A percentile compares a stretch with the other conserved stretches of the same genome.
These are phyloP conservation scores for Chaetodon auriga DNA, from an alignment of 2,113 vertebrate species.

Conservation along the genomic window DNA sequence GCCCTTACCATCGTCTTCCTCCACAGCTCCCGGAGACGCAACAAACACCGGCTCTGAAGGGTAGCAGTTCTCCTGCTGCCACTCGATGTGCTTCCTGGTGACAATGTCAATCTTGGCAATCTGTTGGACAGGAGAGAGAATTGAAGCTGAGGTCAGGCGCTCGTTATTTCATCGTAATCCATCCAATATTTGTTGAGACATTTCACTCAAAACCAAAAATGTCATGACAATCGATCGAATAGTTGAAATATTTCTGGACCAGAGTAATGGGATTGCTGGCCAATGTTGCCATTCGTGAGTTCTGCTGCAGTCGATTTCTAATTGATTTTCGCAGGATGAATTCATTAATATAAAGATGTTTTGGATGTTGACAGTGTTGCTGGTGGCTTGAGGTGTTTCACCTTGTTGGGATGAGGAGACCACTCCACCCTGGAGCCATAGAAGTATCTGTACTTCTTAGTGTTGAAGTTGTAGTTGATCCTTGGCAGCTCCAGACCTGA, in stretches of 20 bases:
- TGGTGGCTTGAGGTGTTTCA: constrained; percentile 53
- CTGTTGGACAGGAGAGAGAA: constrained; percentile 70
- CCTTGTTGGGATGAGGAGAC: constrained; percentile 90
- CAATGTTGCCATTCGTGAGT: no score
- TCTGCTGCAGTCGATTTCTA: no score
- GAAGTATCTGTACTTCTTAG: constrained; percentile 89
- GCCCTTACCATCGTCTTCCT: constrained; percentile 91
- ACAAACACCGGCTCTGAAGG: constrained; percentile 93
- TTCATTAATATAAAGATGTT: no score
- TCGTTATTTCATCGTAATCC: background rate
- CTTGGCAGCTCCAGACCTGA: constrained; percentile 93
- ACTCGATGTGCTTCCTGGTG: constrained; percentile 83
- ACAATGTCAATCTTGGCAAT: constrained; percentile 88
- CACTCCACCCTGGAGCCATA: constrained; percentile 88
- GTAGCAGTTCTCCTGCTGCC: constrained; percentile 88
- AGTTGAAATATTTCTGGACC: no score
- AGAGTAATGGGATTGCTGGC: no score
- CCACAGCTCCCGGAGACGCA: constrained; percentile 84
- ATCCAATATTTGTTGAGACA: no score
- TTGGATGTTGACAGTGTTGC: no score
- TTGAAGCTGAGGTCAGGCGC: background rate
- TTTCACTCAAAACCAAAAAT: no score
- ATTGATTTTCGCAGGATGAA: no score
- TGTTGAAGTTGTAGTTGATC: constrained; percentile 92
- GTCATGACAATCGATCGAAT: no score